Conservation (phyloP, 2,113 vertebrate genomes). For the Lamprotornis superbus region DNA sequence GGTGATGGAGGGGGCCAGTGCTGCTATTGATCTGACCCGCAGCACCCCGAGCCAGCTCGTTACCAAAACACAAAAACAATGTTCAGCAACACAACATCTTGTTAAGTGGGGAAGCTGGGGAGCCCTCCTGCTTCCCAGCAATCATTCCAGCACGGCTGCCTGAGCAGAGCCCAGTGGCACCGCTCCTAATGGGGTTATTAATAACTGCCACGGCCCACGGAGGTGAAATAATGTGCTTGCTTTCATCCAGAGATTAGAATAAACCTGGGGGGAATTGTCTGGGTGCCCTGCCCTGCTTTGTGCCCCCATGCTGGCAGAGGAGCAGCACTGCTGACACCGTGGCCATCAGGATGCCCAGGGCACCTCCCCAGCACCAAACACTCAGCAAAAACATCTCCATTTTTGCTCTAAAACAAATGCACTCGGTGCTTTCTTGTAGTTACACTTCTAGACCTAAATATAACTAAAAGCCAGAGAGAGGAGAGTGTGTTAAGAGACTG, state of each 20-base stretch:
- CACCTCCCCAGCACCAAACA: background rate
- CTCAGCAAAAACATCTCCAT: rapidly evolving
- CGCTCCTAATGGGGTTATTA: conserved; percentile 74
- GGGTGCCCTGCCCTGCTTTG: background rate
- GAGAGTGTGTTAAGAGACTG: background rate
- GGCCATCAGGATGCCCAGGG: rapidly evolving
- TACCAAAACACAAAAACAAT: conserved; percentile 6
- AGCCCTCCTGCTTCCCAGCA: background rate
- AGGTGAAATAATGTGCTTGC: conserved; percentile 57
- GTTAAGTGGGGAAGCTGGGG: conserved; percentile 39
- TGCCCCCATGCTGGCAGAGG: background rate
- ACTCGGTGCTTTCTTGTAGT: background rate
- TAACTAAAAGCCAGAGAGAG: background rate
- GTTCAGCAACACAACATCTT: conserved; percentile 42
- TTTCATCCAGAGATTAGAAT: conserved; percentile 48
- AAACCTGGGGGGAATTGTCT: conserved; percentile 34
- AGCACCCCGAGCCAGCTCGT: background rate
- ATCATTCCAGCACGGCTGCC: background rate
- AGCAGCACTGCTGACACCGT: background rate
- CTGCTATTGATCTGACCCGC: background rate
- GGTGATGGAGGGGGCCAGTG: background rate
- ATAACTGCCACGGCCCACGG: conserved; percentile 67
- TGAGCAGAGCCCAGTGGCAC: background rate
- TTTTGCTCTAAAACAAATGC: background rate
- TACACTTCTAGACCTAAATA: background rate